Percentiles rank a stretch among this genome's conserved stretches.
Conservation (phyloP, 2,113 vertebrate genomes). For the Pelecanus crispus region DNA sequence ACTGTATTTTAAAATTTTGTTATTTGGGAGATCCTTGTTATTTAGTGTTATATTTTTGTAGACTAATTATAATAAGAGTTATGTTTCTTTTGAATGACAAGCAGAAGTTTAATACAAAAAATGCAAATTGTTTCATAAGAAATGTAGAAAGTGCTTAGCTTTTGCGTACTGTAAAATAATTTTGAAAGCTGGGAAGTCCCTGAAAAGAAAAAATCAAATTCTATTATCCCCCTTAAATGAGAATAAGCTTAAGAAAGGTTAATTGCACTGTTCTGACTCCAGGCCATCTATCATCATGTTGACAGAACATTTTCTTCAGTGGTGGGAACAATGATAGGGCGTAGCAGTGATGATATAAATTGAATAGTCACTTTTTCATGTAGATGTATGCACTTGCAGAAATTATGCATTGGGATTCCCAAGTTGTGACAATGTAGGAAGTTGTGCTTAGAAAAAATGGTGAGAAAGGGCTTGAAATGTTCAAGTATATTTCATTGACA, state of each 20-base stretch:
- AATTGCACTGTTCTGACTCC: background rate
- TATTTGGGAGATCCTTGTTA: background rate
- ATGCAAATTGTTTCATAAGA: background rate
- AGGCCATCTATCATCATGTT: background rate
- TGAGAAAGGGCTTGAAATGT: background rate
- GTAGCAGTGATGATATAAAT: background rate
- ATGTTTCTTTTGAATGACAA: background rate
- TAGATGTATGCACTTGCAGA: background rate
- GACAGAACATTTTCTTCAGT: background rate
- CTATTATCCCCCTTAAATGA: background rate
- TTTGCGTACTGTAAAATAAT: background rate
- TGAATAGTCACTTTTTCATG: background rate
- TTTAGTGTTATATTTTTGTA: background rate
- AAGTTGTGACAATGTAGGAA: background rate
- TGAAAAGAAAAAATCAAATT: background rate
- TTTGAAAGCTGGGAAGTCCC: background rate
- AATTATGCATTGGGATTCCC: background rate
- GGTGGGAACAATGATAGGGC: background rate
- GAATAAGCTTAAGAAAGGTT: slow-evolving; percentile 14
- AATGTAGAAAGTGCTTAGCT: background rate
- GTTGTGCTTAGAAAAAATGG: background rate
- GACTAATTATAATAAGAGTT: background rate
- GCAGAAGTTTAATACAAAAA: background rate
- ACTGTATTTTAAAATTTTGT: background rate
- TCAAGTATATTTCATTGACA: background rate